Base-by-base conservation (phyloP, 2,113 vertebrate genomes). In the Aix galericulata region DNA sequence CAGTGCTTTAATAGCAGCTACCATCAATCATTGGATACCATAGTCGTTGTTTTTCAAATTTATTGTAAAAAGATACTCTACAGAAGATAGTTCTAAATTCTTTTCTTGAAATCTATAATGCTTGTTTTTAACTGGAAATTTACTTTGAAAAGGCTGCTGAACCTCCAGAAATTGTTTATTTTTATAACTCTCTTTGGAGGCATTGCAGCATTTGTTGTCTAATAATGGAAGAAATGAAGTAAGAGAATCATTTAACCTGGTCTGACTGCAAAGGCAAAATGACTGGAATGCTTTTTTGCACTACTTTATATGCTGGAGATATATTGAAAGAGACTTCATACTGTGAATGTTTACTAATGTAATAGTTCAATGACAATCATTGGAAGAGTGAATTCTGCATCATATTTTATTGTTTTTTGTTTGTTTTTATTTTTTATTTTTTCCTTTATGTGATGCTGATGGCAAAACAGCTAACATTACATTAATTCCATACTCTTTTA, bases 291-390 rank as follows among this genome's bases (percentile, higher is more conserved):
- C 97, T 98, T 98, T 96, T 98, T 98, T 98, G 98, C 98, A 98
- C 98, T 98, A 98, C 93, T 98, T 98, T 97, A 95, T 97, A 98
- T 98, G 96, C 97, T 98, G 98, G 98, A 98, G 97, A 97, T 94
- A 79, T 95, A 97, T 31, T 91, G 98, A 98, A 97, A 98, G 97
- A 98, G 97, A 98, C 98, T 98, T 98, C 97, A 97, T 98, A 98
- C 98, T 98, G 98, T 98, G 98, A 98, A 98, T 98, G 98, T 98
- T 98, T 98, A 97, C 97, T 97, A 96, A 97, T 97, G 97, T 98
- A 97, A 96, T 96, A 96, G 95, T 98, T 98, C 96, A 98, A 97
- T 97, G 98, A 98, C 98, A 98, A 98, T 98, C 98, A 98, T 97
- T 98, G 98, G 96, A 96, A 97, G 97, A 97, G 94, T 96, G 97